These are phyloP conservation scores for Planiliza haematocheilus DNA, from an alignment of 2,113 vertebrate genomes.

Conservation along the genomic window DNA sequence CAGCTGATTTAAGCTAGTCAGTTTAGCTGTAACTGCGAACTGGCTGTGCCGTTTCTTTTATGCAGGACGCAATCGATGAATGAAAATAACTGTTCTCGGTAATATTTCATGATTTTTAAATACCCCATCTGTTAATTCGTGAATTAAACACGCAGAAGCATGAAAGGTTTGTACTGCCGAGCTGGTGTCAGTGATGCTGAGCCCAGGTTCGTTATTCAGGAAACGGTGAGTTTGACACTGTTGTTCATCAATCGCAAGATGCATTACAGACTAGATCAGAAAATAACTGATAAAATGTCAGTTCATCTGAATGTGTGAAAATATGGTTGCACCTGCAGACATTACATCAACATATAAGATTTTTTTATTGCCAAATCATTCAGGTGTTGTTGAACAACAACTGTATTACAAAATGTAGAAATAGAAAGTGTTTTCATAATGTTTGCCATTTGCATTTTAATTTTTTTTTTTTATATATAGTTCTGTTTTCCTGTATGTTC, in stretches of 20 bases:
- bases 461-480: too few species aligned
- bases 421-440: background rate
- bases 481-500: background rate
- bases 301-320: too few species aligned
- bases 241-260: too few species aligned
- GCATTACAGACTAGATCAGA: too few species aligned
- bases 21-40: background rate
- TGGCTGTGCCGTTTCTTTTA: accelerated
- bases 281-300: too few species aligned
- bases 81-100: too few species aligned
- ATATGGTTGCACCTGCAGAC: too few species aligned
- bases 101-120: background rate
- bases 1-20: slow-evolving; percentile 44
- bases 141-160: slow-evolving; percentile 1
- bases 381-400: too few species aligned
- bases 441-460: accelerated
- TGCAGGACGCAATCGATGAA: background rate
- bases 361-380: too few species aligned
- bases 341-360: too few species aligned
- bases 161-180: slow-evolving; percentile 76
- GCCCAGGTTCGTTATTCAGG: slow-evolving; percentile 70
- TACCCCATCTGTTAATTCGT: background rate
- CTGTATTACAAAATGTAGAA: background rate
- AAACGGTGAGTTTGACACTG: slow-evolving; percentile 64
- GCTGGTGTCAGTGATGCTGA: slow-evolving; percentile 41